These are phyloP conservation scores for Phalacrocorax brasilianus DNA, from an alignment of 2,113 vertebrate species.

Conservation along the genomic window DNA sequence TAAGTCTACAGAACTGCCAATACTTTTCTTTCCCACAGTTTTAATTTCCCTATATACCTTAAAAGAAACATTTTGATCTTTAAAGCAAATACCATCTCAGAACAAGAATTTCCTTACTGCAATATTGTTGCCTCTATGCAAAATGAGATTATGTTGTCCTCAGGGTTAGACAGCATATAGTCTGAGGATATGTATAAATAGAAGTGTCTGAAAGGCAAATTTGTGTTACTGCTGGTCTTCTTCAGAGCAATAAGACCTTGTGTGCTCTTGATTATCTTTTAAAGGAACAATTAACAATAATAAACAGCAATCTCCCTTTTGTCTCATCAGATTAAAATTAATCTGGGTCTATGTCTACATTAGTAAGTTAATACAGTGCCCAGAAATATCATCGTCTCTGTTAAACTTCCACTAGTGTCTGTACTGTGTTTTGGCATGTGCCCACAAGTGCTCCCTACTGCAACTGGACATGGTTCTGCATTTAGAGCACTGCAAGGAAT, in stretches of 20 bases:
- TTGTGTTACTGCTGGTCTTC: neutral
- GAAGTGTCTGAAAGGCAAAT: neutral
- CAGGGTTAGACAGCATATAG: neutral
- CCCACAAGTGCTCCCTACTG: neutral
- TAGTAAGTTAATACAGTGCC: neutral
- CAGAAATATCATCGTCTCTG: neutral
- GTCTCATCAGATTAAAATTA: neutral
- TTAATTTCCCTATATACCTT: neutral
- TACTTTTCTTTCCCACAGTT: neutral
- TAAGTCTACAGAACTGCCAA: neutral
- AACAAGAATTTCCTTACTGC: neutral
- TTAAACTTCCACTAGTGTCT: neutral
- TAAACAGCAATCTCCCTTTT: slow-evolving; percentile 15
- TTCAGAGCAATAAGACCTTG: neutral
- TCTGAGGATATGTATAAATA: neutral
- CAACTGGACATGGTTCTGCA: neutral
- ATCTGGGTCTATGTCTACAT: neutral
- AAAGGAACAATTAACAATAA: slow-evolving; percentile 13
- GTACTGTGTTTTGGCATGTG: neutral
- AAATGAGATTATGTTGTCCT: neutral
- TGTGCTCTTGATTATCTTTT: neutral
- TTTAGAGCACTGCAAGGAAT: neutral
- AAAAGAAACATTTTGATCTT: neutral
- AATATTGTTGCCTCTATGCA: neutral
- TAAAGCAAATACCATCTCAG: neutral